A percentile compares a stretch with the other conserved stretches of the same genome.
Conservation (phyloP, 1,140 invertebrate genomes). For the Pristionchus pacificus region DNA sequence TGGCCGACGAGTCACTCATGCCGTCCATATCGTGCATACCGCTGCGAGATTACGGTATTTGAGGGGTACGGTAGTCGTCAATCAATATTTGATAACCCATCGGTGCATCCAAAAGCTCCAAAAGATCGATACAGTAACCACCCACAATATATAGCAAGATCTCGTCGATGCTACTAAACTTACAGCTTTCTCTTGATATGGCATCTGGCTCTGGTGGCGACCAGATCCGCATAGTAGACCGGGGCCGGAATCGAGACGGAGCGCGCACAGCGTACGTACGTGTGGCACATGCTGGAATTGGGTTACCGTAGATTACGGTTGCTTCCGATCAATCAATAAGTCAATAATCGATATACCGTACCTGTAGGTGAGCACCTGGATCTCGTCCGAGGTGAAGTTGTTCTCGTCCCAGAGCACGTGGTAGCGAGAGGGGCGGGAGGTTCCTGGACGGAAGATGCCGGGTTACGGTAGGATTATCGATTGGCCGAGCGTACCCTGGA, state of each 20-base stretch:
- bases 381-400: slow-evolving; percentile 69
- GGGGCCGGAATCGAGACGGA: slow-evolving; percentile 86
- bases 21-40: not conserved
- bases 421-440: slow-evolving; percentile 81
- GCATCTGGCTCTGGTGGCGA: slow-evolving; percentile 81
- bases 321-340: not conserved
- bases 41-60: not conserved
- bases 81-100: no score
- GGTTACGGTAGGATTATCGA: not conserved
- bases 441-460: slow-evolving; percentile 62
- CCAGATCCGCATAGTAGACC: slow-evolving; percentile 87
- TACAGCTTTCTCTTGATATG: slow-evolving; percentile 44
- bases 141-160: no score
- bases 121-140: no score
- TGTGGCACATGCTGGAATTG: slow-evolving; percentile 76
- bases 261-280: slow-evolving; percentile 79
- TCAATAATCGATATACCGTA: not conserved
- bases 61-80: no score
- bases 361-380: slow-evolving; percentile 71
- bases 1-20: not conserved
- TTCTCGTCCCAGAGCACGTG: slow-evolving; percentile 78
- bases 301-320: no score
- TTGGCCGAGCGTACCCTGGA: slow-evolving; percentile 62
- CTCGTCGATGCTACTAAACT: not conserved
- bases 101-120: no score